Evolutionary conservation across 2,113 vertebrate species (phyloP), one percentile per base, ranked within the genome.

Genomic region (Mesoclemmys tuberculata): DNA sequence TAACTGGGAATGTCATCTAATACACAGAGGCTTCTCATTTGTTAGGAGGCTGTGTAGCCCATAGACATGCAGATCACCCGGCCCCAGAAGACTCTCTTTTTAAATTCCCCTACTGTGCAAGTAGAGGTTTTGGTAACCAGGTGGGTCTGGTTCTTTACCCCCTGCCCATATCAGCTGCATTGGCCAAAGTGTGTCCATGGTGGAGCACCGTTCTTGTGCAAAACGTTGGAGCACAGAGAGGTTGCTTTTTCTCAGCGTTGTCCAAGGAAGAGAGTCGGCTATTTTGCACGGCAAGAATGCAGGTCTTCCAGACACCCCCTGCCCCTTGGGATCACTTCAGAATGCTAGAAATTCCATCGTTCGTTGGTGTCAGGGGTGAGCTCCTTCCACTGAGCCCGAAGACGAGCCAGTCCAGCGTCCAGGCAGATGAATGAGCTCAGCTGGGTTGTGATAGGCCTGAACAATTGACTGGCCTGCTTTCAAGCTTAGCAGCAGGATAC

Each of bases 191-290:
- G 10, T 1, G 21, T 31, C 41, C 22, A 85, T 46, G 68, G 5
- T 1, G 1, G 74, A 21, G 18, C 64, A 49, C 24, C 41, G 26
- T 27, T 9, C 11, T 3, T 44, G 71, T 74, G 38, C 16, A 52
- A 4, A 29, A n/a, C 24, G 48, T 1, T 8, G 2, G 22, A 0
- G 1, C 46, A 68, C 68, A 85, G 64, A 14, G 75, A 81, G n/a
- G 31, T 10, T 54, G 58, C 35, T 55, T 89, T 83, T 9, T 31
- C 51, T 24, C n/a, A 38, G 7, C 38, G 44, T n/a, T 0, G 1
- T 29, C 35, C 27, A 52, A 16, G 58, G 46, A 51, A 87, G 91
- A 18, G 8, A 74, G 2, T 3, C n/a, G 3, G 13, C 80, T 93
- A 88, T 82, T 86, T 54, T 84, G 26, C 19, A 41, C 7, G 26